Evolutionary conservation across 2,888 invertebrate genomes (phyloP), one percentile per base, ranked within the genome.

Genomic region (Lissonota sp.): DNA sequence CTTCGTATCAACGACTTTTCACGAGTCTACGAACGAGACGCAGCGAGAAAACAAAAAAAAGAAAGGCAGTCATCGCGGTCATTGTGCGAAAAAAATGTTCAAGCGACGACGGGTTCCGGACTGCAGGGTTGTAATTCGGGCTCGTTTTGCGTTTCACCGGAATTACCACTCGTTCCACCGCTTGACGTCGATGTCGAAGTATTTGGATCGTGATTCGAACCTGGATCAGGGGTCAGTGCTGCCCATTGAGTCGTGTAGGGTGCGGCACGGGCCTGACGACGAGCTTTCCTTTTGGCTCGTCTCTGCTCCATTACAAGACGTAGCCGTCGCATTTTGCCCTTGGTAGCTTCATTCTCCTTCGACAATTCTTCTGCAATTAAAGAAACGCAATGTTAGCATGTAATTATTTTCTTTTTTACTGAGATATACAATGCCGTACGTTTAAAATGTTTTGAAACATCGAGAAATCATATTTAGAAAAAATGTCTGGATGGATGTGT

Each of bases 301-400:
- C 97, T 95, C 92, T 98, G 97, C 87, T 97, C 97, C 97, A 98
- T 97, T 77, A 98, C 97, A 85, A 97, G 94, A 85, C 98, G 95
- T 71, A 98, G 93, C 84, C 97, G 97, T 89, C 97, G 97, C 92
- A 98, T 95, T 93, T 98, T 98, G 86, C 96, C 96, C 88, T 97
- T 96, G 6, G 97, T 96, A 87, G 96, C 96, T 86, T 95, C 95
- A 90, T 97, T 97, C 84, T 97, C 96, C 90, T 95, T 93, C 64
- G 95, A 95, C 75, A 95, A 92, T 7, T 94, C 93, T 79, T 91
- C 92, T 92, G 84, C 5, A 80, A 76, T 26, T 3, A 26, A 26
- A 26, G 26, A 26, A 26, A 26, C 26, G 3, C 26, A 26, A 26
- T 3, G 26, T 26, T 26, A 26, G 26, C 26, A 3, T 26, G 26